Evolutionary conservation across 2,113 vertebrate genomes (phyloP), one percentile per base, ranked within the genome.

Genomic region (Anas platyrhynchos): DNA sequence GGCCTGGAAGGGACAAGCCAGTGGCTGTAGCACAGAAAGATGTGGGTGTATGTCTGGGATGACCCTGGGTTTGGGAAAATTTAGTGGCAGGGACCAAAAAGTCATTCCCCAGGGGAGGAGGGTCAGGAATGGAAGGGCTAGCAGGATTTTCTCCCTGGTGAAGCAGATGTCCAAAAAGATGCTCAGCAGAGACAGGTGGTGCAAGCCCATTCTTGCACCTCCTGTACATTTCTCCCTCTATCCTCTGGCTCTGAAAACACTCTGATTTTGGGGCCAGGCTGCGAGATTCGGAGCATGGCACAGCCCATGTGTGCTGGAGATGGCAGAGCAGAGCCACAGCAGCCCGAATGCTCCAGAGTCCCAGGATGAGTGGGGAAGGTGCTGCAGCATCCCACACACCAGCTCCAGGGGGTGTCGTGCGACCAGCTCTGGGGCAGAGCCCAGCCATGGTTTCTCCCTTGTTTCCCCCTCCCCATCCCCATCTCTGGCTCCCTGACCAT

Each of bases 201-300:
- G 13, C 31, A 58, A 50, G 13, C 0, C 0, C 25, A 26, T 5
- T 7, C 9, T 11, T 2, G 7, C 25, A 54, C 5, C 46, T 76
- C 16, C 22, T 1, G 1, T 11, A 3, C 14, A 10, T 80, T 93
- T 73, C 48, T 58, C 12, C 9, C 22, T 52, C 52, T 3, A 20
- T 1, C 9, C 22, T 75, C 25, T 31, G 16, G 17, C 17, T 48
- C n/a, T 77, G 66, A 72, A 34, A 46, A 16, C 10, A 59, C 36
- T 43, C 7, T 63, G 36, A 32, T 86, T 83, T 36, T 29, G 50
- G 41, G 72, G 8, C 46, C 77, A 80, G 2, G 10, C 41, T 83
- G 34, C 29, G 65, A 48, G 11, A 31, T 58, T 84, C 71, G 48
- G 41, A 34, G 32, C 21, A 52, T 12, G 12, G 26, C 17, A 29